phyloP scores from a whole-genome alignment of 2,797 vertebrate species.

The Luscinia megarhynchos region DNA sequence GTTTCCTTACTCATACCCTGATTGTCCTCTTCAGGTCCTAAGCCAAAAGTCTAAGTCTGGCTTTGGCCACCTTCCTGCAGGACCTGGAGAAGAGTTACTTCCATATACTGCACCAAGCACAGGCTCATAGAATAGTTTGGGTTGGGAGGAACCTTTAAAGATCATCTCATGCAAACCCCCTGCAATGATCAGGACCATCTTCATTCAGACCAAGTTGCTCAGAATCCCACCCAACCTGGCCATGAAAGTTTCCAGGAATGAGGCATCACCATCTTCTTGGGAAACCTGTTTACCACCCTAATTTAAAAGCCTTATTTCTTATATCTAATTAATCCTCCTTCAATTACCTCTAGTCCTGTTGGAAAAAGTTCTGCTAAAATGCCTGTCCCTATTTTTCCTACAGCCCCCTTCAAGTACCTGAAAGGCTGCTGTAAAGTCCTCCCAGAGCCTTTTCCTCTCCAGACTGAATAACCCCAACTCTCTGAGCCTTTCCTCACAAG shows the following conservation, averaged over 20 bases:
- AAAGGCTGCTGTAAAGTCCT: not conserved
- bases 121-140: not conserved
- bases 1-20: accelerated
- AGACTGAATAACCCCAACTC: not conserved
- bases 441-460: not conserved
- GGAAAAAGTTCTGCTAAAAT: not conserved
- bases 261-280: not conserved
- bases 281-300: not conserved
- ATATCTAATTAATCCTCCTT: not conserved
- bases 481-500: not conserved
- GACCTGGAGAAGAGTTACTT: not conserved
- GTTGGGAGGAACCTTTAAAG: not conserved
- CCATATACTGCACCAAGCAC: not conserved
- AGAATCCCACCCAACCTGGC: not conserved
- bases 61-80: not conserved
- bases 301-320: not conserved
- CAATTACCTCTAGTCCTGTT: not conserved
- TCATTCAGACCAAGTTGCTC: not conserved
- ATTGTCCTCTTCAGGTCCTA: not conserved
- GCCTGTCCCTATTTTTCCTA: not conserved
- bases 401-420: not conserved
- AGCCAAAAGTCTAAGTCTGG: not conserved
- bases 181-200: not conserved
- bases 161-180: too few relatives aligned
- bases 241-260: not conserved